Conservation (phyloP, 2,888 invertebrate genomes). For the Drosophila vallismaia region DNA sequence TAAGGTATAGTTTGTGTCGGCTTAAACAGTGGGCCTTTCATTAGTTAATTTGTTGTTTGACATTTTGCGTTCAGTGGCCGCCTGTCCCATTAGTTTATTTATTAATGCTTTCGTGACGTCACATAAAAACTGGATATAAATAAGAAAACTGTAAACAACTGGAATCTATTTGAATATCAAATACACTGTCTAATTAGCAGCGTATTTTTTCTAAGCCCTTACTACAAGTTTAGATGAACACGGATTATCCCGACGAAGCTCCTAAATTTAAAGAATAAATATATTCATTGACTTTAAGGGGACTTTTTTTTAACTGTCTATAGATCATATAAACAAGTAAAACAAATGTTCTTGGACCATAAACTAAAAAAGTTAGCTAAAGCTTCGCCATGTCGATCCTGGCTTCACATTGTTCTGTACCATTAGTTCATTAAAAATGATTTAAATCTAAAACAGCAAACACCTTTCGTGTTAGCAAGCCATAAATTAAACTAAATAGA, state of each 20-base stretch:
- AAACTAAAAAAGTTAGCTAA: conserved; percentile 2
- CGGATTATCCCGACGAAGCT: too few relatives aligned
- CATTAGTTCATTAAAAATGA: conserved; percentile 39
- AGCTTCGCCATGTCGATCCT: not conserved
- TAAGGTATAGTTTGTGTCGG: conserved; percentile 24
- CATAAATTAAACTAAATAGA: conserved; percentile 45
- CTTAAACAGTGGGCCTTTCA: conserved; percentile 13
- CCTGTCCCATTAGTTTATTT: conserved; percentile 26
- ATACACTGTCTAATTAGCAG: conserved; percentile 5
- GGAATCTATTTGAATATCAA: not conserved
- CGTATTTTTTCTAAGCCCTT: not conserved
- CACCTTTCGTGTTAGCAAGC: conserved; percentile 47
- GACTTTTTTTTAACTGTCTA: conserved; percentile 9
- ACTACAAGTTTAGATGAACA: too few relatives aligned
- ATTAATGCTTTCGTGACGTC: conserved; percentile 36
- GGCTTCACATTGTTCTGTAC: conserved; percentile 11
- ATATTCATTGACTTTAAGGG: conserved; percentile 10
- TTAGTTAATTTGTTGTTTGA: conserved; percentile 43
- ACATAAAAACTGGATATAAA: conserved; percentile 11
- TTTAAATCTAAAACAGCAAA: conserved; percentile 32
- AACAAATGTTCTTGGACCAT: not conserved
- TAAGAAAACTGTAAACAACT: not conserved
- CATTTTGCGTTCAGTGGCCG: conserved; percentile 41
- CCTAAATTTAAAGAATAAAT: not conserved
- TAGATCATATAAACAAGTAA: conserved; percentile 11